Evolutionary conservation across 2,797 vertebrate genomes (phyloP), one percentile per base, ranked within the genome.

Genomic region (Corythornis leucogaster): DNA sequence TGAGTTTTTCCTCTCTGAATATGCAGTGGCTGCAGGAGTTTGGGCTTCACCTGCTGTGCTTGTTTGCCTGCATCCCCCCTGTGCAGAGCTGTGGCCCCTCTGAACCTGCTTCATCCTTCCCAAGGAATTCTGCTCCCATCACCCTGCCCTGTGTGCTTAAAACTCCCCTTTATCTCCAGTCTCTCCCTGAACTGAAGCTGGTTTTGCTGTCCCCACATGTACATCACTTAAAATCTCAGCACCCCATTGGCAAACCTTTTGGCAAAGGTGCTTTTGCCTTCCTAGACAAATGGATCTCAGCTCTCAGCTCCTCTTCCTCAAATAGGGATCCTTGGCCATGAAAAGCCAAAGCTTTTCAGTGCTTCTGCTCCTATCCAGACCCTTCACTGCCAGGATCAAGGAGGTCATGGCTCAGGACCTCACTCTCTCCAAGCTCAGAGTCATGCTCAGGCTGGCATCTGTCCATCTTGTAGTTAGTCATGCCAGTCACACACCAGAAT

Each of bases 211-310:
- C 21, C 20, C 15, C 15, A n/a, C 9, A 8, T 12, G 25, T 50
- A 67, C 26, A 12, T 54, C 16, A 9, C 24, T 70, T 80, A 58
- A 92, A 92, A 70, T 74, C 53, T 73, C 31, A 43, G 30, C 24
- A 9, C 14, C 1, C 0, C 15, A 16, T 53, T 19, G 31, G 15
- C 48, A 50, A 67, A 20, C 53, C 61, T 82, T 66, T 85, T 5
- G 5, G 54, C 50, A 68, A 50, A 77, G 28, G 30, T 48, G 12
- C 20, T 92, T 82, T 69, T 85, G 78, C 46, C 33, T 8, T 67
- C 1, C 20, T 74, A 77, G 0, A 0, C 30, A 40, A 40, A 50
- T 21, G 28, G 46, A 76, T 46, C 35, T 13, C 12, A 0, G 50
- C 22, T 74, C 28, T 64, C 42, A 70, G 54, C 30, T 64, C 28